Evolutionary conservation across 2,888 invertebrate genomes (phyloP).

Genomic region (Drosophila paucipuncta): DNA sequence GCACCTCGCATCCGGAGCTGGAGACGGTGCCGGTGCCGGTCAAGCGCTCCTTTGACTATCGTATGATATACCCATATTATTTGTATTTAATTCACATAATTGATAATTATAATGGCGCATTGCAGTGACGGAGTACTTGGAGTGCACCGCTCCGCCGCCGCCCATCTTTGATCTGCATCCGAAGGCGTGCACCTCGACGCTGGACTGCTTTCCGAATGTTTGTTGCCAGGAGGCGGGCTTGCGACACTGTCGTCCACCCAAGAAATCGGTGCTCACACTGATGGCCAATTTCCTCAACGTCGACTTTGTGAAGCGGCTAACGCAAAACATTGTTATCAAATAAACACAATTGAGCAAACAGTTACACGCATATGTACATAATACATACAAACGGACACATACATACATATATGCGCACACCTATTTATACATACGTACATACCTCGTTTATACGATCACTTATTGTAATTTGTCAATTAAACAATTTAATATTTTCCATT

Average conservation of each 20-base stretch:
- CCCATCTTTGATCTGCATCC: constrained; percentile 90
- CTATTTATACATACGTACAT: constrained; percentile 8
- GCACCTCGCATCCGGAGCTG: constrained; percentile 89
- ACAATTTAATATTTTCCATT: constrained; percentile 13
- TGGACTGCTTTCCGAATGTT: constrained; percentile 92
- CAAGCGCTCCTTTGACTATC: constrained; percentile 88
- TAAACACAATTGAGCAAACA: constrained; percentile 41
- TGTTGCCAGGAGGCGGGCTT: constrained; percentile 92
- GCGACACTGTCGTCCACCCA: constrained; percentile 90
- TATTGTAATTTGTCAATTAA: constrained; percentile 2
- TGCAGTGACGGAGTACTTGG: constrained; percentile 88
- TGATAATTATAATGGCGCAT: background rate
- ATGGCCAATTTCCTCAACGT: constrained; percentile 87
- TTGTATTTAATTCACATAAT: background rate
- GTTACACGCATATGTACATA: background rate
- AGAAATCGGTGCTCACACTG: constrained; percentile 89
- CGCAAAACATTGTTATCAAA: constrained; percentile 85
- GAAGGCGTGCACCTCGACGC: constrained; percentile 89
- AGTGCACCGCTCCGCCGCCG: constrained; percentile 90
- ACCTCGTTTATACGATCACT: constrained; percentile 39
- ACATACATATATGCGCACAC: constrained; percentile 1
- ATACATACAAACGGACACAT: background rate
- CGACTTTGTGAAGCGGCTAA: constrained; percentile 84
- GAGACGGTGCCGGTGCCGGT: constrained; percentile 88
- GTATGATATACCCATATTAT: constrained; percentile 85